A percentile compares a stretch with the other conserved stretches of the same genome.
Evolutionary conservation across 1,140 invertebrate species (phyloP).

Genomic region (Papilio aristodemus): DNA sequence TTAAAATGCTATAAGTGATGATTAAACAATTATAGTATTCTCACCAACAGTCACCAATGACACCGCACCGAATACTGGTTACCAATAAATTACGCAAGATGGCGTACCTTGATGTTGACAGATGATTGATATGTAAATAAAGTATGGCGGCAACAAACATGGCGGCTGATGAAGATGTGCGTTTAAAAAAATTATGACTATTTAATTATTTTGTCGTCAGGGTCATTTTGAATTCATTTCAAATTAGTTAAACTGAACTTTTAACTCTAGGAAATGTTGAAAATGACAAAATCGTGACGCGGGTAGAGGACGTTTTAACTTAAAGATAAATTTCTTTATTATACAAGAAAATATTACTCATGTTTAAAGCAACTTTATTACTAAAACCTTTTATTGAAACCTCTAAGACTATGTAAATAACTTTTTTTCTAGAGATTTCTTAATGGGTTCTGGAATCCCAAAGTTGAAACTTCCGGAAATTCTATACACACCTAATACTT

Average conservation of each 20-base stretch:
- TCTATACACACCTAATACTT: too few species aligned
- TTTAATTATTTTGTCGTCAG: slow-evolving; percentile 29
- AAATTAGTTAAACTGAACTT: not conserved
- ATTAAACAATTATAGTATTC: slow-evolving; percentile 11
- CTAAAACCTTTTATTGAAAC: too few species aligned
- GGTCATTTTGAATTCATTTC: not conserved
- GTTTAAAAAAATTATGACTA: slow-evolving; percentile 26
- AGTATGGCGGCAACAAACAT: slow-evolving; percentile 36
- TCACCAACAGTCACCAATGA: slow-evolving; percentile 9
- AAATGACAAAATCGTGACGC: not conserved
- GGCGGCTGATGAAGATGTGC: slow-evolving; percentile 35
- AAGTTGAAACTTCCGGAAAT: too few species aligned
- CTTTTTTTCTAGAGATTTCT: too few species aligned
- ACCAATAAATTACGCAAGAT: slow-evolving; percentile 37
- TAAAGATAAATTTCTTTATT: too few species aligned
- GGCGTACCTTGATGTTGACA: slow-evolving; percentile 39
- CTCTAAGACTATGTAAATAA: too few species aligned
- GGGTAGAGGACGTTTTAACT: too few species aligned
- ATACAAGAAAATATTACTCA: too few species aligned
- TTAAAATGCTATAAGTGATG: not conserved
- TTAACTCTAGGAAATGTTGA: not conserved
- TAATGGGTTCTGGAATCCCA: too few species aligned
- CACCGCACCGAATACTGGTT: slow-evolving; percentile 18
- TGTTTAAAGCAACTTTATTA: too few species aligned
- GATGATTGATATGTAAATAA: slow-evolving; percentile 44